Evolutionary conservation across 2,797 vertebrate species (phyloP).

Genomic region (Acrossocheilus wenchowensis): DNA sequence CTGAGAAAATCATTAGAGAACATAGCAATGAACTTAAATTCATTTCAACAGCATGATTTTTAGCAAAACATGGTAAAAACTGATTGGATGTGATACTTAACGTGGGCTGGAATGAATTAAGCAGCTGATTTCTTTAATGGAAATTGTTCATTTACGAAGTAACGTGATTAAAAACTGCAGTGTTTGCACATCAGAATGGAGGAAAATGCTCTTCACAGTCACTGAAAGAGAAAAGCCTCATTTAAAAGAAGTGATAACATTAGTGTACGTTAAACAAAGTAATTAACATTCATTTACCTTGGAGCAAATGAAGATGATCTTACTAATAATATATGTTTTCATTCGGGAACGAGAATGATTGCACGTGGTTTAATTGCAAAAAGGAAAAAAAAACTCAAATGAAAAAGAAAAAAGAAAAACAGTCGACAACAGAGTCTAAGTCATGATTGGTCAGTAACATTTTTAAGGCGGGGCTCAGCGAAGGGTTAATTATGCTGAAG

Average conservation of each 20-base stretch:
- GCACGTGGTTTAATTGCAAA: not conserved
- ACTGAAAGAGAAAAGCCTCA: not conserved
- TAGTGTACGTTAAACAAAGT: not conserved
- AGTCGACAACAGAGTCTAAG: not conserved
- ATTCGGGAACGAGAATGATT: not conserved
- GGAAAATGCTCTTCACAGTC: not conserved
- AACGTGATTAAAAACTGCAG: not conserved
- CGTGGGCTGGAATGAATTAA: not conserved
- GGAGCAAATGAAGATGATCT: not conserved
- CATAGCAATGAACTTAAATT: not conserved
- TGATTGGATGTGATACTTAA: not conserved
- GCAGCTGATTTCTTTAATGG: not conserved
- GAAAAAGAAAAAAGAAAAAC: not conserved
- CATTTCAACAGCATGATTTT: not conserved
- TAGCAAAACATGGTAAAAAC: not conserved
- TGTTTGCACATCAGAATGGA: not conserved
- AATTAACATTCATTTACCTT: conserved; percentile 9
- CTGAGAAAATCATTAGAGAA: not conserved
- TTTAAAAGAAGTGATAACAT: not conserved
- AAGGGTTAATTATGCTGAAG: not conserved
- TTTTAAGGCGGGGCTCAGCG: not conserved
- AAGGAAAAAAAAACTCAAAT: not conserved
- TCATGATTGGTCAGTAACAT: not conserved
- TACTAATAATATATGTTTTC: not conserved
- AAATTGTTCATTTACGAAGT: not conserved